Percentiles rank a stretch among this genome's conserved stretches.
Evolutionary conservation across 64 coral and sea anemone species (phyloP).

Genomic region (Astreopora myriophthalma): DNA sequence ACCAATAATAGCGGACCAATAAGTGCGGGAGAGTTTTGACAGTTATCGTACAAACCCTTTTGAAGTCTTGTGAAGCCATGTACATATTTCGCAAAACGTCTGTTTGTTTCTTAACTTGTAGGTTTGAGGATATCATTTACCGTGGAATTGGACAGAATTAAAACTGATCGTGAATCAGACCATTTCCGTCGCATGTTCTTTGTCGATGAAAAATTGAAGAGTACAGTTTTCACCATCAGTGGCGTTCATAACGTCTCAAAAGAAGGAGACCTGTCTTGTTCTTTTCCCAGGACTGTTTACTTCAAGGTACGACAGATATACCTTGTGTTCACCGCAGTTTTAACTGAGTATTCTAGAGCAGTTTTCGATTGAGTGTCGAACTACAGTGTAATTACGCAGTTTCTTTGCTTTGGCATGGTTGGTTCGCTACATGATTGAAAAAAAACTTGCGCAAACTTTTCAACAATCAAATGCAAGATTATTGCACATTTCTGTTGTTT

Average conservation of each 20-base stretch:
- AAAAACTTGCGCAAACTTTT: too few species aligned
- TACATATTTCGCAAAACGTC: background rate
- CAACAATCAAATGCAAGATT: too few species aligned
- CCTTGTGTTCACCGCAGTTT: too few species aligned
- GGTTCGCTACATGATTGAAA: too few species aligned
- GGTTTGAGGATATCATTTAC: constrained; percentile 18
- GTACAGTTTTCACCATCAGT: background rate
- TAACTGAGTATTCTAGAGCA: background rate
- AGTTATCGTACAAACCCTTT: too few species aligned
- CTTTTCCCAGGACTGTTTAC: constrained; percentile 23
- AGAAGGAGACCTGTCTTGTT: background rate
- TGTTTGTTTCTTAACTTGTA: background rate
- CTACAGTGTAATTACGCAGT: too few species aligned
- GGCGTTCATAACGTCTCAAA: constrained; percentile 16
- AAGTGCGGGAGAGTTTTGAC: too few species aligned
- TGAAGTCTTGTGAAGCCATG: background rate
- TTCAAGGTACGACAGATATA: constrained; percentile 5
- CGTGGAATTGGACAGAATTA: background rate
- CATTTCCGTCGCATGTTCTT: constrained; percentile 44
- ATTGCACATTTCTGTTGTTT: background rate
- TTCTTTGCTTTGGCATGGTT: too few species aligned
- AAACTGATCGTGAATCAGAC: background rate
- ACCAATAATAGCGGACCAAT: too few species aligned
- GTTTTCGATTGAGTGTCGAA: background rate
- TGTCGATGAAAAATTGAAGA: background rate